A percentile compares a stretch with the other conserved stretches of the same genome.
Conservation (phyloP, 2,888 invertebrate species). For the Scelioninae gen. 2 region DNA sequence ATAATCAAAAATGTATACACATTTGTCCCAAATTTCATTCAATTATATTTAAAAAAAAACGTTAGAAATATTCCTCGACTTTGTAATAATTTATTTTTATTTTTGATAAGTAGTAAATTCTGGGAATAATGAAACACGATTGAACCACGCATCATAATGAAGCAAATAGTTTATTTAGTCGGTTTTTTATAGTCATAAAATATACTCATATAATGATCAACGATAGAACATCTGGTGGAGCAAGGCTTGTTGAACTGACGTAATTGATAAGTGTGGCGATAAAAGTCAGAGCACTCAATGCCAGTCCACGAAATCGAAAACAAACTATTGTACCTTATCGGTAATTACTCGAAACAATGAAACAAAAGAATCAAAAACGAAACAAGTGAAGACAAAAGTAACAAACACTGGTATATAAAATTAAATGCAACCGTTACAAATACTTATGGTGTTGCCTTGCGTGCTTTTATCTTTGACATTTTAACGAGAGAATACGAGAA, state of each 20-base stretch:
- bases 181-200: slow-evolving; percentile 69
- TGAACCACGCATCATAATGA: slow-evolving; percentile 58
- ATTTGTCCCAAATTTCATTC: too few relatives aligned
- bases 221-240: slow-evolving; percentile 65
- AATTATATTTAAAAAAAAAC: too few relatives aligned
- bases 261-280: slow-evolving; percentile 47
- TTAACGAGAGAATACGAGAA: not conserved
- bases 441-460: too few relatives aligned
- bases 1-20: too few relatives aligned
- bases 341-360: not conserved
- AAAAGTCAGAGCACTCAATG: slow-evolving; percentile 33
- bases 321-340: not conserved
- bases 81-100: too few relatives aligned
- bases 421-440: too few relatives aligned
- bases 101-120: too few relatives aligned
- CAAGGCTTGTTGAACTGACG: slow-evolving; percentile 48
- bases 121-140: too few relatives aligned
- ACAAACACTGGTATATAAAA: not conserved
- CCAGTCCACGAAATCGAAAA: slow-evolving; percentile 23
- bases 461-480: not conserved
- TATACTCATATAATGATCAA: slow-evolving; percentile 69
- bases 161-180: slow-evolving; percentile 71
- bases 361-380: not conserved
- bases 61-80: too few relatives aligned
- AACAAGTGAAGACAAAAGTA: not conserved